Evolutionary conservation across 1,140 invertebrate species (phyloP), one percentile per base, ranked within the genome.

Genomic region (Doryteuthis pealeii): DNA sequence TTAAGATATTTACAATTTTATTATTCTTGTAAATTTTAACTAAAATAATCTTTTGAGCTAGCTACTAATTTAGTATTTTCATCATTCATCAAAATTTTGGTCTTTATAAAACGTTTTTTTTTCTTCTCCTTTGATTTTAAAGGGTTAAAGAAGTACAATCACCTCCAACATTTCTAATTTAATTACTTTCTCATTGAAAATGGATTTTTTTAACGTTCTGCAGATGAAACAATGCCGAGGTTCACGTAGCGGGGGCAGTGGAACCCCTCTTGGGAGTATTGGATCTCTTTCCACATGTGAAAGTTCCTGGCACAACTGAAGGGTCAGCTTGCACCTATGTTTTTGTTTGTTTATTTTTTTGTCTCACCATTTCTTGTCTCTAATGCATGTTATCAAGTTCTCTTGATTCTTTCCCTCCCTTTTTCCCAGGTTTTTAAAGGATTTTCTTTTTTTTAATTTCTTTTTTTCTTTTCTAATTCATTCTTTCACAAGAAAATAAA

Each of bases 261-360:
- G 54, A 12, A 8, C 10, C 54, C 18, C 66, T 8, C 31, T 18
- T 68, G 2, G 66, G 18, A 68, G 66, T 31, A 26, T 68, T 18
- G 3, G 2, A 68, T 68, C 66, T 22, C 31, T 68, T 68, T 2
- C 66, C 18, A 0, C 66, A 31, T 31, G 32, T 31, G 32, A 31
- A 33, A 6, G 15, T 33, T 68, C 66, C 66, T 68, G 66, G 66
- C 28, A 68, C 66, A 68, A 68, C 4, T 68, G 66, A 68, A 68
- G 66, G 3, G 3, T 4, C 31, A 68, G 66, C 22, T 5, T 10
- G 54, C 54, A 62, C 54, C 22, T 28, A 8, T 62, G 26, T 62
- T n/a, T 28, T 28, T 40, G 3, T 62, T 62, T 35, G 8, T 70
- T 33, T 15, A 22, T 32, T 33, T 6, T 31, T 31, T 43, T 12